Percentiles rank a stretch among this genome's conserved stretches.
These are phyloP conservation scores for Sebastes cheni DNA, from an alignment of 2,797 vertebrate genomes.

Conservation along the genomic window DNA sequence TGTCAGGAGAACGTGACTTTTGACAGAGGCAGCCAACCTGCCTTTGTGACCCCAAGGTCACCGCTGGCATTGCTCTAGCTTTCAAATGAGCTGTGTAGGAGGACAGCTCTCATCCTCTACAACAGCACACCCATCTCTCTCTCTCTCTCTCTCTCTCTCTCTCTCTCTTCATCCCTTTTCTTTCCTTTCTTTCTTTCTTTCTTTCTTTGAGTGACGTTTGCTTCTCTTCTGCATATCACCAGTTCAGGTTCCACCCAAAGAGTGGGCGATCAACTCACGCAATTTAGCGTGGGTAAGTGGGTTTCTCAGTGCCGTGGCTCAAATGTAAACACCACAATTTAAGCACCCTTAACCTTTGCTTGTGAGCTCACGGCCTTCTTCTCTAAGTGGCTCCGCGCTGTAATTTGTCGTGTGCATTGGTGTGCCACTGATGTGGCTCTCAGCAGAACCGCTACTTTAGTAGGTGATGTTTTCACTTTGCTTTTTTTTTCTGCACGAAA, in stretches of 20 bases:
- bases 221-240: neutral
- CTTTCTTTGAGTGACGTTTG: neutral
- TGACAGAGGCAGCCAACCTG: constrained; percentile 63
- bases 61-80: constrained; percentile 37
- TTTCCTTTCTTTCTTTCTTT: neutral
- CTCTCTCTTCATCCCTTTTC: neutral
- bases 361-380: constrained; percentile 30
- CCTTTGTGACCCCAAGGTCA: constrained; percentile 65
- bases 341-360: constrained; percentile 64
- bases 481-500: constrained; percentile 8
- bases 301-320: constrained; percentile 42
- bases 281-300: constrained; percentile 41
- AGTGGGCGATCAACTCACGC: constrained; percentile 9
- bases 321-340: constrained; percentile 51
- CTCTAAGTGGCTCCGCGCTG: constrained; percentile 26
- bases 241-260: constrained; percentile 15
- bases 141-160: neutral
- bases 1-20: constrained; percentile 63
- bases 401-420: constrained; percentile 42
- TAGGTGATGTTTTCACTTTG: constrained; percentile 12
- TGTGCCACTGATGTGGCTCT: constrained; percentile 29
- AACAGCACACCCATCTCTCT: neutral
- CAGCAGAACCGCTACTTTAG: neutral
- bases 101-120: constrained; percentile 31
- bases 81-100: constrained; percentile 68